Evolutionary conservation across 2,888 invertebrate genomes (phyloP), one percentile per base, ranked within the genome.

Genomic region (Drosophila formosana): DNA sequence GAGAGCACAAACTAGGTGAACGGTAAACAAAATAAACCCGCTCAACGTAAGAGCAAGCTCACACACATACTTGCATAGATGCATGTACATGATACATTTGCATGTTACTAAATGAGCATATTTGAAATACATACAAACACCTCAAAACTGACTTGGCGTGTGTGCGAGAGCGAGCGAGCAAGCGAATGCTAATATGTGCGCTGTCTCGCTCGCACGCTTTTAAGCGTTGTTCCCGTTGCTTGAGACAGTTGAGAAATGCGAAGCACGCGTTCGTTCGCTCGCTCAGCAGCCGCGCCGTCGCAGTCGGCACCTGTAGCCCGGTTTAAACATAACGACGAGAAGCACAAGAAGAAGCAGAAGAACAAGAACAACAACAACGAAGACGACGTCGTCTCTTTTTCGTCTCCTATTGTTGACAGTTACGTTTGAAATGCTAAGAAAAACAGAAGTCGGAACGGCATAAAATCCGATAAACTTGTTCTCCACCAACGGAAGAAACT

Each of bases 341-440:
- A 32, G 9, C 9, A 32, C 11, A 71, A 51, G 7, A 63, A 58
- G 37, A 75, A 45, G 25, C 67, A 30, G 43, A 51, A 18, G 39
- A 50, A 72, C 13, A 71, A 49, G 6, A 72, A n/a, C 52, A 53
- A 49, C n/a, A 68, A 45, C 57, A 60, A 26, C 9, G 39, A 47
- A 25, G 26, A 37, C 46, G 61, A 46, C 76, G 41, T 25, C 61
- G 56, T 75, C 82, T 75, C 82, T 60, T 75, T 78, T 57, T 66
- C 60, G 52, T 64, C 68, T 77, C 62, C 66, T 53, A 85, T 79
- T 85, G 88, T 88, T 88, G 88, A 72, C 88, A 83, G 88, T 85
- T 83, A 88, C 82, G 86, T 88, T 83, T 82, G 64, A 82, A 88
- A 83, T 77, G 76, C 51, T 64, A 62, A 69, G 78, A 79, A 69